Base-by-base conservation (phyloP, 1,140 invertebrate genomes). In the Drosophila erecta region DNA sequence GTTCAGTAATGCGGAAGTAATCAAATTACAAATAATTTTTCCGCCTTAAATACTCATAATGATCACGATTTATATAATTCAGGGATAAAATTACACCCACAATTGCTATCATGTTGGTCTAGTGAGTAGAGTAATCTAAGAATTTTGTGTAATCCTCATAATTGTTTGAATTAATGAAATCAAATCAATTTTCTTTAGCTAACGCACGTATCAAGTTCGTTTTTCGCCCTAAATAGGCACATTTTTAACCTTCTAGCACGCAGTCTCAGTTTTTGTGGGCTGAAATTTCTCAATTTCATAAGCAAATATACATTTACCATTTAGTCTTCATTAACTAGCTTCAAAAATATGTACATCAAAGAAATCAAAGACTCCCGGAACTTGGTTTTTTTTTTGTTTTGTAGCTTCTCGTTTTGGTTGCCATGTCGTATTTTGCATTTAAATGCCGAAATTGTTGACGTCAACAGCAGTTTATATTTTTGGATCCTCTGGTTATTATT, bases 381-480 rank as follows among this genome's bases (percentile, higher is more conserved):
- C 44, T 27, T 66, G 40, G 49, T 24, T 70, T 57, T 70, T 49
- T 17, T 17, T 17, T 17, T 17, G 17, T 17, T 57, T 70, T 33
- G 49, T 8, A 69, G 41, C 64, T 56, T 66, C 35, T 47, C 41
- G 53, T 24, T 55, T 62, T 4, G 43, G 37, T 3, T 41, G 6
- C 7, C 33, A 57, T 54, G 35, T 62, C 46, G 51, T 69, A 67
- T 74, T 81, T 81, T 69, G 37, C 58, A 78, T 78, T 64, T 67
- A 74, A 78, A 83, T 83, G 58, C 51, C 51, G 74, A 40, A 30
- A 46, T 11, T 20, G 35, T n/a, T 81, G 79, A 74, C 79, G 79
- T 81, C 79, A 83, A 78, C 77, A 46, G 57, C 59, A 60, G 65
- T 76, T 81, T 80, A 11, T 50, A 50, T 67, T 30, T 50, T 76